These are phyloP conservation scores for Sphaerodactylus townsendi DNA, from an alignment of 2,113 vertebrate genomes.

Conservation along the genomic window DNA sequence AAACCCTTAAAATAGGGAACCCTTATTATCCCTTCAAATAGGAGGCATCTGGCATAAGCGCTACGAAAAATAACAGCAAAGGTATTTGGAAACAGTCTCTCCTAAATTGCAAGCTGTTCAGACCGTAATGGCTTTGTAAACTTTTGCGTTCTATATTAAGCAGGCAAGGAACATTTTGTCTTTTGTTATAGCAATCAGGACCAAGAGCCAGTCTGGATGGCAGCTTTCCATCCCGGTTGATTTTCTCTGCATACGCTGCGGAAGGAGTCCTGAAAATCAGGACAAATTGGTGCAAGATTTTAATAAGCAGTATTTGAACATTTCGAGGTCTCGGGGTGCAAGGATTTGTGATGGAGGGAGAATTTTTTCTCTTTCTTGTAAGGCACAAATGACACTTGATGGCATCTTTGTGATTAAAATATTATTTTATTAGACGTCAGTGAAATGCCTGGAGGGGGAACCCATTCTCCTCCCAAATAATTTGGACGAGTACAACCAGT, in stretches of 20 bases:
- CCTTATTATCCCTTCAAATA: neutral
- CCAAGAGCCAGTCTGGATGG: neutral
- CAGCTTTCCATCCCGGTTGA: neutral
- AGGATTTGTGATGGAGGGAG: too few relatives aligned
- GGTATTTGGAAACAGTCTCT: constrained; percentile 57
- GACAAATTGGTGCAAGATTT: neutral
- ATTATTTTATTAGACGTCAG: too few relatives aligned
- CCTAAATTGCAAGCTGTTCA: constrained; percentile 34
- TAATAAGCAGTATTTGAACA: too few relatives aligned
- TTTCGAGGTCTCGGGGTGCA: too few relatives aligned
- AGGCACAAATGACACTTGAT: too few relatives aligned
- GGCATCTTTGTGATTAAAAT: too few relatives aligned
- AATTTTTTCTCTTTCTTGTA: too few relatives aligned
- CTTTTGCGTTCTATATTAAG: constrained; percentile 40
- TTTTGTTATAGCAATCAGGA: constrained; percentile 38
- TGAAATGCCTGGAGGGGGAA: too few relatives aligned
- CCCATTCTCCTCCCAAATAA: too few relatives aligned
- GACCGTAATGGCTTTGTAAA: constrained; percentile 34
- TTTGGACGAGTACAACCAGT: too few relatives aligned
- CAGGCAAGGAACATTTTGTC: constrained; percentile 16
- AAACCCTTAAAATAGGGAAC: neutral
- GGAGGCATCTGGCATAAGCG: neutral
- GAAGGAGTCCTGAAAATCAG: too few relatives aligned
- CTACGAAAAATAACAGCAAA: constrained; percentile 51
- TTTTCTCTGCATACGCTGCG: neutral